Base-by-base conservation (phyloP, 2,113 vertebrate genomes). In the Ammodytes dubius region DNA sequence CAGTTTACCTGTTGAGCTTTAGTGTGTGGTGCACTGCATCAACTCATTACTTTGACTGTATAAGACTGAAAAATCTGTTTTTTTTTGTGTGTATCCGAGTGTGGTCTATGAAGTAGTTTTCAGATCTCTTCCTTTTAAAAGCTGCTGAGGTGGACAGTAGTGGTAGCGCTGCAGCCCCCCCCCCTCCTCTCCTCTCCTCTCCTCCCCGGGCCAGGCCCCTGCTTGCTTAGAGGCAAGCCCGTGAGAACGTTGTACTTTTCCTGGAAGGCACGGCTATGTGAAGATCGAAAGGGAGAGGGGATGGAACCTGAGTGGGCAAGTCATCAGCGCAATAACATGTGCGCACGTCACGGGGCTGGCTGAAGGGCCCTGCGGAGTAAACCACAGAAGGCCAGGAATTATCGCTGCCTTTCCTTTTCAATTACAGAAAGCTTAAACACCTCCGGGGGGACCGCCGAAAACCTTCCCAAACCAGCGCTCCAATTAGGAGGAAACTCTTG, bases 281-380 rank as follows among this genome's bases (percentile, higher is more conserved):
- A 88, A 81, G 82, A 89, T 83, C 73, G 73, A 82, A 79, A 77
- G 89, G 89, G 27, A 27, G 27, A 27, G 87, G 81, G 74, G 85
- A 83, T 91, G 87, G 90, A 93, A 92, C 90, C 89, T 77, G 93
- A 92, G 89, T 76, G 87, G 86, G 86, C 8, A 90, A 27, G 89
- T 88, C 90, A 91, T 90, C 91, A 90, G 89, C 75, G 74, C 91
- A 92, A 94, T 88, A 93, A 94, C 90, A 93, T 84, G 87, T 81
- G 89, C 76, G 87, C 85, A 94, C 91, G 91, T 93, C 92, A 94
- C 90, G 79, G 83, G 40, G 81, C 86, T 83, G 86, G 88, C 88
- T 87, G 68, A 9, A 81, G 79, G 87, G 86, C 79, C 87, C 86
- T 80, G 89, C 64, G 86, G 86, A 87, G 90, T 86, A 81, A 79